phyloP scores from a whole-genome alignment of 2,888 invertebrate species.

The Lepidocyrtinus sp. region DNA sequence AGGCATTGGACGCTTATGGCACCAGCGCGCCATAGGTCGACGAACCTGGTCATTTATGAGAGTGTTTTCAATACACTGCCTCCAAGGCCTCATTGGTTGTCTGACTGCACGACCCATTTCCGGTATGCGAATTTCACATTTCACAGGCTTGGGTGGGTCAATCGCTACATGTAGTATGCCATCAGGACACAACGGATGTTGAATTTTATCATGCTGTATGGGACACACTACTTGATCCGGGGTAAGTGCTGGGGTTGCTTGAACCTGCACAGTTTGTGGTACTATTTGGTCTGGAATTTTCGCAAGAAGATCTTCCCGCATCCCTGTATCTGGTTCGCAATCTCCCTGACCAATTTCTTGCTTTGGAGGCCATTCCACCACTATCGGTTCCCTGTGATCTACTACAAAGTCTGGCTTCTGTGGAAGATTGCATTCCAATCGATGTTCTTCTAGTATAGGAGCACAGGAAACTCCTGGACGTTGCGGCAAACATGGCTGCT shows the following conservation, averaged over 20 bases:
- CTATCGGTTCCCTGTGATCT: constrained; percentile 53
- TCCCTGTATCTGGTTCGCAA: constrained; percentile 43
- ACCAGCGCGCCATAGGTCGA: constrained; percentile 67
- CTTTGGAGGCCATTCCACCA: constrained; percentile 55
- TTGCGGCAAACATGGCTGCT: constrained; percentile 31
- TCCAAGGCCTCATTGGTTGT: constrained; percentile 63
- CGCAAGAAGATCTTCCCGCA: constrained; percentile 46
- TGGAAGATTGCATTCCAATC: constrained; percentile 41
- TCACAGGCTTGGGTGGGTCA: constrained; percentile 24
- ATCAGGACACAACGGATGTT: constrained; percentile 57
- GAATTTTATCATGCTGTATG: constrained; percentile 8
- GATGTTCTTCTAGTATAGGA: constrained; percentile 47
- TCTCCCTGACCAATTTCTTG: constrained; percentile 42
- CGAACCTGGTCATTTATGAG: constrained; percentile 67
- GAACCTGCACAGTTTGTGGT: constrained; percentile 52
- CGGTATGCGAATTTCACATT: constrained; percentile 42
- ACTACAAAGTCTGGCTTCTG: constrained; percentile 58
- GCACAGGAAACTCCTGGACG: constrained; percentile 52
- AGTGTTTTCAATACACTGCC: constrained; percentile 66
- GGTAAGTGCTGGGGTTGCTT: constrained; percentile 21
- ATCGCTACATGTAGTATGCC: constrained; percentile 46
- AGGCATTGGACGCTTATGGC: constrained; percentile 62
- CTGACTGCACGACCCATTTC: constrained; percentile 50
- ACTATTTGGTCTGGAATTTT: constrained; percentile 50
- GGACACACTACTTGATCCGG: neutral